Conservation (phyloP, 2,797 vertebrate genomes). For the Malacoraja senta region DNA sequence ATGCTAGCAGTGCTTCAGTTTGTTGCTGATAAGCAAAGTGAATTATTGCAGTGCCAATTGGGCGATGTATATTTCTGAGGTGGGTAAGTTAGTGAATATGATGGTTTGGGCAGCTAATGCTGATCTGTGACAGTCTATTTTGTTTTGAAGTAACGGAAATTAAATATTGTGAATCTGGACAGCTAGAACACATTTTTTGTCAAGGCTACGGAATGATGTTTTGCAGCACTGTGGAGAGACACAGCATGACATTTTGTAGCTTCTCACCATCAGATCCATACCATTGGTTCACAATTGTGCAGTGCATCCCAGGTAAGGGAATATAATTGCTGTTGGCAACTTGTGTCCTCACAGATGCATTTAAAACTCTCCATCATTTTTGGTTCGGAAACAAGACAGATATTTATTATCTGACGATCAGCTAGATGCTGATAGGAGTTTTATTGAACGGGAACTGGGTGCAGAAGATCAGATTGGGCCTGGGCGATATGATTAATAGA, state of each 20-base stretch:
- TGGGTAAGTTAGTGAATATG: not conserved
- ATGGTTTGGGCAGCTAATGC: not conserved
- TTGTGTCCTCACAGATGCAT: conserved; percentile 1
- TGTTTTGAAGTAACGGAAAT: not conserved
- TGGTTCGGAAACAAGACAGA: conserved; percentile 13
- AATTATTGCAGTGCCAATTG: not conserved
- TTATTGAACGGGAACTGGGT: not conserved
- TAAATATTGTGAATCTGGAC: not conserved
- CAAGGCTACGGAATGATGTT: not conserved
- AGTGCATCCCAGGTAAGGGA: not conserved
- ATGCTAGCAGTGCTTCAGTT: not conserved
- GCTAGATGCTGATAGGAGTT: not conserved
- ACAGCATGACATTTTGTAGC: not conserved
- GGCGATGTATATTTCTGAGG: not conserved
- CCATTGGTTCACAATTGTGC: not conserved
- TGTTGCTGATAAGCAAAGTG: not conserved
- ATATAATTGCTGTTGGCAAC: conserved; percentile 21
- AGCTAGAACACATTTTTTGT: conserved; percentile 10
- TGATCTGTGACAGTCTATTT: not conserved
- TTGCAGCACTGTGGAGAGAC: not conserved
- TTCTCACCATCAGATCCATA: conserved; percentile 2
- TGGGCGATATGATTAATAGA: not conserved
- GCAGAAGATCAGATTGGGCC: not conserved
- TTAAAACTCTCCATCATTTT: conserved; percentile 6
- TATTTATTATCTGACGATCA: conserved; percentile 31